Conservation (phyloP, 1,140 invertebrate species). For the Listronotus bonariensis region DNA sequence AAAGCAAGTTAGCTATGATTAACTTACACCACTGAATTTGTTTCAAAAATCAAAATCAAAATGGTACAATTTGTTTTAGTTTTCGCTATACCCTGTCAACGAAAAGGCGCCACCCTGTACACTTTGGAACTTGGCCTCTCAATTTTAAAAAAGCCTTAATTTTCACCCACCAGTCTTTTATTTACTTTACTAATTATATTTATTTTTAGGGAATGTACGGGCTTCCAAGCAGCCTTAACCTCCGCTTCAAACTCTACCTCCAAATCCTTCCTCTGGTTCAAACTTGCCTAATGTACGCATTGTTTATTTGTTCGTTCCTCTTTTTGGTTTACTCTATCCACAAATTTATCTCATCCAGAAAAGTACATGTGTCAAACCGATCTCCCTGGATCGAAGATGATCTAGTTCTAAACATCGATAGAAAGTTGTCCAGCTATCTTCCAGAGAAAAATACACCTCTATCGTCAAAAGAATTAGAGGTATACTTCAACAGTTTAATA, state of each 20-base stretch:
- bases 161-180: no score
- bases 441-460: conserved; percentile 42
- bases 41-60: no score
- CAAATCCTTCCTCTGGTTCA: conserved; percentile 69
- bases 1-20: no score
- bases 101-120: no score
- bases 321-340: conserved; percentile 58
- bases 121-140: no score
- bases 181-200: no score
- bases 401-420: conserved; percentile 42
- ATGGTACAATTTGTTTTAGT: no score
- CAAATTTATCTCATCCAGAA: conserved; percentile 36
- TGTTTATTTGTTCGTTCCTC: conserved; percentile 61
- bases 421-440: conserved; percentile 44
- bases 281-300: conserved; percentile 62
- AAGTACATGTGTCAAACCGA: conserved; percentile 16
- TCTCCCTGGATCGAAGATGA: conserved; percentile 46
- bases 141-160: no score
- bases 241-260: conserved; percentile 73
- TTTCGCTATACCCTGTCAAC: no score
- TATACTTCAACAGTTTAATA: conserved; percentile 50
- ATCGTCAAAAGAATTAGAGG: conserved; percentile 48
- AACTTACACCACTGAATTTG: no score
- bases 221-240: conserved; percentile 64
- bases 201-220: conserved; percentile 69